Evolutionary conservation across 2,113 vertebrate species (phyloP), one percentile per base, ranked within the genome.

Genomic region (Peromyscus leucopus): DNA sequence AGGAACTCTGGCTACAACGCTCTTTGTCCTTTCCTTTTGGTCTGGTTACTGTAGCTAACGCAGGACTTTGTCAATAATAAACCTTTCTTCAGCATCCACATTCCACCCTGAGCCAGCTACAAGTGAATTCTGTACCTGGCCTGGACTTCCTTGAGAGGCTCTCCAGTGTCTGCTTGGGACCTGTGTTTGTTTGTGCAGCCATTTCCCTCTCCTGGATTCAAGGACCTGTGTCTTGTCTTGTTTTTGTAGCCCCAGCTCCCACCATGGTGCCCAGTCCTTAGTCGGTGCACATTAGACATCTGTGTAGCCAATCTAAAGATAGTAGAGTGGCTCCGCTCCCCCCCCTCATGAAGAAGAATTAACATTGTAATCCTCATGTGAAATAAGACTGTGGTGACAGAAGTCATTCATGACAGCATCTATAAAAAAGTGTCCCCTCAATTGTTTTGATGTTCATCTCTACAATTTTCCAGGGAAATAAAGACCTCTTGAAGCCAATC

Each of bases 401-500:
- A 46, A 13, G 10, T 57, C 51, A 46, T 46, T n/a, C n/a, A 57
- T 48, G 65, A 89, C 28, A 86, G 74, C 28, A n/a, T 65, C 26
- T 93, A 1, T 57, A 57, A 72, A 90, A 63, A 72, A 46, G 26
- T 71, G 15, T 74, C 7, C 57, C 51, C 46, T 82, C 57, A 48
- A 67, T 57, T 51, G 22, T 57, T 91, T 51, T 85, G 63, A 22
- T 33, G 90, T 67, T 90, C 26, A 6, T 51, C 36, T 57, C 67
- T 74, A 65, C 51, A 92, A 59, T 48, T 90, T 94, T 42, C n/a
- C 46, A 93, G 83, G 7, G 36, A 92, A 76, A 84, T 79, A 91
- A 84, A 90, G 82, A 55, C 24, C 26, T 91, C 8, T 89, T 63
- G 21, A 79, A 65, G 80, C 26, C 33, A 93, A 21, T 22, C 17